Conservation (phyloP, 2,888 invertebrate genomes). For the Scelioninae gen. 1 region DNA sequence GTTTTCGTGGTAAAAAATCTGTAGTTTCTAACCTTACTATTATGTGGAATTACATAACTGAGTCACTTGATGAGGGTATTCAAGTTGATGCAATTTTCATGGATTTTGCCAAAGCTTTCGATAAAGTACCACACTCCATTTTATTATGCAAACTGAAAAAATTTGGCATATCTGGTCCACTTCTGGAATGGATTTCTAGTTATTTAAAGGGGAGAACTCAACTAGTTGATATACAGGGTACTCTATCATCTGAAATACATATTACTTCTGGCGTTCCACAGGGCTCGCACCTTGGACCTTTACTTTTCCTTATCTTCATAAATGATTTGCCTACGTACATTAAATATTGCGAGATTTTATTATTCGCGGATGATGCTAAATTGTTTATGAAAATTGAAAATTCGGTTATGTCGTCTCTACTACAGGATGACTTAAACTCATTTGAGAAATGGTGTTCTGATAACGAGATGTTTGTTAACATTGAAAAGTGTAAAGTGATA, state of each 20-base stretch:
- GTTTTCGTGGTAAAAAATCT: background rate
- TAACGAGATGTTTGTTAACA: background rate
- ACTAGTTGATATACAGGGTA: background rate
- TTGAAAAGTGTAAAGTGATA: too few relatives aligned
- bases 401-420: background rate
- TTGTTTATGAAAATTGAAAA: background rate
- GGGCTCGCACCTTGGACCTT: constrained; percentile 2
- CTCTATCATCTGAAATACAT: background rate
- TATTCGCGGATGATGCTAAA: background rate
- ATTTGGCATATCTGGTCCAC: background rate
- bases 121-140: too few relatives aligned
- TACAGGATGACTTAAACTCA: background rate
- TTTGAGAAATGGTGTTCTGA: constrained; percentile 1
- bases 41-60: background rate
- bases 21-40: background rate
- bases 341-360: background rate
- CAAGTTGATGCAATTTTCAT: background rate
- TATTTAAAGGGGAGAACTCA: background rate
- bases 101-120: too few relatives aligned
- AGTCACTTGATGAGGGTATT: background rate
- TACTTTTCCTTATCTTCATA: constrained; percentile 2
- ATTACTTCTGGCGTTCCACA: constrained; percentile 4
- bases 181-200: background rate
- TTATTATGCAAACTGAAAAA: background rate
- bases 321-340: background rate